phyloP scores from a whole-genome alignment of 2,113 vertebrate species.

The Sylvilagus bachmani region DNA sequence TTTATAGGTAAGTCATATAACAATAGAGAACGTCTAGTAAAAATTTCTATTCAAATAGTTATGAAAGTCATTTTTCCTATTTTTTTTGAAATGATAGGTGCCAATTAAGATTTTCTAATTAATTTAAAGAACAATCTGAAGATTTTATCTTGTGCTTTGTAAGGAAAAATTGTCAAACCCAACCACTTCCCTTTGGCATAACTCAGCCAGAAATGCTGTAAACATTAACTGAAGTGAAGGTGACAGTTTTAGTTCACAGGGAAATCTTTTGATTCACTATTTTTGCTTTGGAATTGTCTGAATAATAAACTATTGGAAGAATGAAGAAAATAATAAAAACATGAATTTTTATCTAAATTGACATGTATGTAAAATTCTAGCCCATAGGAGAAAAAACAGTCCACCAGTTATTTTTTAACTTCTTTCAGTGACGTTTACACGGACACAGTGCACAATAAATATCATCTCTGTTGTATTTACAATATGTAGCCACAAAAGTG shows the following conservation, averaged over 20 bases:
- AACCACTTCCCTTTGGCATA: conserved; percentile 9
- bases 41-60: conserved; percentile 39
- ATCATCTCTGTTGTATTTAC: conserved; percentile 77
- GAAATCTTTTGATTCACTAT: conserved; percentile 61
- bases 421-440: conserved; percentile 68
- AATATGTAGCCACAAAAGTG: conserved; percentile 42
- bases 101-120: conserved; percentile 47
- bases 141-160: conserved; percentile 43
- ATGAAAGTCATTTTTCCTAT: conserved; percentile 3
- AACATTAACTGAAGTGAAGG: conserved; percentile 59
- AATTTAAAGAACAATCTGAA: background rate
- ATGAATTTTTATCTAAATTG: conserved; percentile 63
- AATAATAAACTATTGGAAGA: conserved; percentile 58
- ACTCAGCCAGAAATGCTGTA: conserved; percentile 54
- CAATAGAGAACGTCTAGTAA: conserved; percentile 5
- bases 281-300: conserved; percentile 71
- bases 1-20: background rate
- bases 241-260: conserved; percentile 69
- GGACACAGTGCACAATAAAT: conserved; percentile 66
- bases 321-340: conserved; percentile 64
- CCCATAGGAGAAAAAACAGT: conserved; percentile 56
- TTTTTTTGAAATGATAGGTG: conserved; percentile 53
- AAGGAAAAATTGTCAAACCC: background rate
- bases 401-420: conserved; percentile 64
- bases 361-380: conserved; percentile 64